Evolutionary conservation across 2,113 vertebrate genomes (phyloP).

Genomic region (Axis porcinus): DNA sequence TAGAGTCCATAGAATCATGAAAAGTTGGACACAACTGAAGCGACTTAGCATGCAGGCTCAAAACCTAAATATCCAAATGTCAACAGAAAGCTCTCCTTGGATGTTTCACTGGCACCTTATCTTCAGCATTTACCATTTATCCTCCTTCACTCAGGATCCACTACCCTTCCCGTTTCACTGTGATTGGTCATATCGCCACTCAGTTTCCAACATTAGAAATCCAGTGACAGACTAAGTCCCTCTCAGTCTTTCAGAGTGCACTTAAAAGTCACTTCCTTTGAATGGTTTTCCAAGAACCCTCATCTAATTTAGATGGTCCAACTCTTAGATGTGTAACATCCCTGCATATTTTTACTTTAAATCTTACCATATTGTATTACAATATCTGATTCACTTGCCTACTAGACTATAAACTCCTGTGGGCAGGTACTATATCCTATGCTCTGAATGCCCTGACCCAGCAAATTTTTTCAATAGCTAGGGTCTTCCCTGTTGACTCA

Average conservation of each 20-base stretch:
- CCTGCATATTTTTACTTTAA: background rate
- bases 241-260: background rate
- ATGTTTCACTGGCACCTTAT: background rate
- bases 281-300: background rate
- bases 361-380: background rate
- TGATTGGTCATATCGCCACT: background rate
- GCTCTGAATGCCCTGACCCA: background rate
- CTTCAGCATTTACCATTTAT: background rate
- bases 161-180: background rate
- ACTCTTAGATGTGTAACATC: background rate
- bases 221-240: background rate
- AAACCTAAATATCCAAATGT: background rate
- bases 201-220: background rate
- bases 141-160: background rate
- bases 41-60: accelerated
- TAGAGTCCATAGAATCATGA: background rate
- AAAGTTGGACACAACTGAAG: background rate
- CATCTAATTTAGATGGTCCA: background rate
- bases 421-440: background rate
- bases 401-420: background rate
- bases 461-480: background rate
- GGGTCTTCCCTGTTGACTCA: background rate
- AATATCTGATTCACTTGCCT: background rate
- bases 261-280: background rate
- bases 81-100: background rate